Conservation (phyloP, 2,888 invertebrate genomes). For the Omphaloscelis lunosa region DNA sequence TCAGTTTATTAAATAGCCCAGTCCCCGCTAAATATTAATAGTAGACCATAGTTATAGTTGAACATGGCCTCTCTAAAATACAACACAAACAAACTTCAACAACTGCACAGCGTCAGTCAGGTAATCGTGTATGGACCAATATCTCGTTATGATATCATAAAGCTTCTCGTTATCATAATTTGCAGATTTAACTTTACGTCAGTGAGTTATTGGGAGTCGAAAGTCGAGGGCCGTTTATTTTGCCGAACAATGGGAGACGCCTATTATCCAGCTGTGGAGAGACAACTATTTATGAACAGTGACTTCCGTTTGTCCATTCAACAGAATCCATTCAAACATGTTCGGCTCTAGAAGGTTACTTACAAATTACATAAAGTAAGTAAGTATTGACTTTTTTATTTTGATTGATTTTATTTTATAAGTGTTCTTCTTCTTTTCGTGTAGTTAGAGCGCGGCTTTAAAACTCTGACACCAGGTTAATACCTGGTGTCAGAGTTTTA, state of each 20-base stretch:
- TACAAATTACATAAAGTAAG: constrained; percentile 9
- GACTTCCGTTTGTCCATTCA: constrained; percentile 28
- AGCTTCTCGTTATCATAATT: neutral
- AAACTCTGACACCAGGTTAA: no score
- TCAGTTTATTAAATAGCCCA: neutral
- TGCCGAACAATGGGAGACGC: constrained; percentile 33
- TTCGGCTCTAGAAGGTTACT: constrained; percentile 5
- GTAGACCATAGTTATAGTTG: neutral
- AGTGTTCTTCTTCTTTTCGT: no score
- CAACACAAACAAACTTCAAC: constrained; percentile 1
- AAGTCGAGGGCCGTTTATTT: constrained; percentile 24
- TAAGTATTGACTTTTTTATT: no score
- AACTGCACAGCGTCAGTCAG: neutral
- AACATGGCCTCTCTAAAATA: neutral
- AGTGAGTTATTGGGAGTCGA: constrained; percentile 10
- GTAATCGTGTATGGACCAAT: neutral
- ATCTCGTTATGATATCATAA: neutral
- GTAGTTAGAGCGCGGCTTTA: no score
- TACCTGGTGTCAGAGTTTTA: no score
- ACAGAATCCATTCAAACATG: constrained; percentile 25
- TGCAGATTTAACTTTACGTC: constrained; percentile 11
- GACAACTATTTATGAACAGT: constrained; percentile 12
- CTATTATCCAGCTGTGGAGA: constrained; percentile 4
- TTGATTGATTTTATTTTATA: no score
- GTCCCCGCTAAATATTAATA: neutral